phyloP scores from a whole-genome alignment of 2,113 vertebrate genomes.

The Chascanopsetta lugubris region DNA sequence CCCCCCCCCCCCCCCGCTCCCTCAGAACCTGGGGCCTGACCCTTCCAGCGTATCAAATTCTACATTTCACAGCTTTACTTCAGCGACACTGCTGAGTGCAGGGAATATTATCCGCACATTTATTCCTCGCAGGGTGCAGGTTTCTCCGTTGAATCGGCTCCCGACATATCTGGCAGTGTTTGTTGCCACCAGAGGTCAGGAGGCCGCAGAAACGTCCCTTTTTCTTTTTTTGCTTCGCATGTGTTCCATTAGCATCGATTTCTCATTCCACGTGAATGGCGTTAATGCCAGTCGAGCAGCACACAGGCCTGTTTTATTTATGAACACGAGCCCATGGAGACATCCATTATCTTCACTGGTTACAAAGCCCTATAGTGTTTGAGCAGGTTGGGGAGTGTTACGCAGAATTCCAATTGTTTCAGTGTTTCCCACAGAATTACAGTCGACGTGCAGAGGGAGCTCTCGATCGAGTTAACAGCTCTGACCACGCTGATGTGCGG shows the following conservation, averaged over 20 bases:
- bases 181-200: slow-evolving; percentile 49
- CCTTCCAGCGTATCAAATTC: slow-evolving; percentile 67
- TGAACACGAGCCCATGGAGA: slow-evolving; percentile 51
- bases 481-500: no score
- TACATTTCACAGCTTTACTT: slow-evolving; percentile 65
- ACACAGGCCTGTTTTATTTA: slow-evolving; percentile 70
- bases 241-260: slow-evolving; percentile 61
- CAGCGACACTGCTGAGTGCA: slow-evolving; percentile 53
- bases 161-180: slow-evolving; percentile 35
- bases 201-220: slow-evolving; percentile 32
- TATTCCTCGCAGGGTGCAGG: slow-evolving; percentile 38
- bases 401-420: slow-evolving; percentile 34
- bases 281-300: slow-evolving; percentile 41
- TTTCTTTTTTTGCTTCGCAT: slow-evolving; percentile 51
- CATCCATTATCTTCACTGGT: slow-evolving; percentile 61
- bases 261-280: slow-evolving; percentile 37
- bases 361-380: slow-evolving; percentile 38
- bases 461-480: no score
- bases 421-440: no score
- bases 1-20: slow-evolving; percentile 15
- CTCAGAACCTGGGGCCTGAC: slow-evolving; percentile 58
- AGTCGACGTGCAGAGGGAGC: no score
- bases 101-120: slow-evolving; percentile 66
- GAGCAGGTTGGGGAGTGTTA: slow-evolving; percentile 25
- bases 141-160: slow-evolving; percentile 31